phyloP scores from a whole-genome alignment of 2,113 vertebrate genomes.

The Silurus asotus region DNA sequence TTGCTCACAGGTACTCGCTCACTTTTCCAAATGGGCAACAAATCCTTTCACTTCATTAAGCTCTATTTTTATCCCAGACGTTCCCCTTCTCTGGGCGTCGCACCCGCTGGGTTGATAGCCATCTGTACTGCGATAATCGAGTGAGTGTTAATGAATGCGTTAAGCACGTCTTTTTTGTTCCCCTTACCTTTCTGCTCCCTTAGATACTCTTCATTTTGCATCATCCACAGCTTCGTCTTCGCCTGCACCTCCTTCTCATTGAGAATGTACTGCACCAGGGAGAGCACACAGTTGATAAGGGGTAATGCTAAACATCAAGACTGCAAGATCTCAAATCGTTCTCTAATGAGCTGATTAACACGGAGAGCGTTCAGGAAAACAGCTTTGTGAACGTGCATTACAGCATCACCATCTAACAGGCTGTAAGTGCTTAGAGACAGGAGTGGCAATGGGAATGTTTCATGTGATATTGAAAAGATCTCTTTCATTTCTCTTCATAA shows the following conservation, averaged over 20 bases:
- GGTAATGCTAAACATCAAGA: slow-evolving; percentile 14
- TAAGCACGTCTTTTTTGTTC: background rate
- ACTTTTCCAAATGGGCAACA: slow-evolving; percentile 25
- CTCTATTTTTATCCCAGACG: slow-evolving; percentile 12
- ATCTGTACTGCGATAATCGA: slow-evolving; percentile 3
- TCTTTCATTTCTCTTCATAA: background rate
- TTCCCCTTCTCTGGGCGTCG: slow-evolving; percentile 10
- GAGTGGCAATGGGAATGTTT: background rate
- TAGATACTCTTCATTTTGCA: slow-evolving; percentile 93
- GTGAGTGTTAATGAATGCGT: slow-evolving; percentile 31
- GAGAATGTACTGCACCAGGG: slow-evolving; percentile 85
- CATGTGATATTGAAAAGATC: background rate
- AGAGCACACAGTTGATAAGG: slow-evolving; percentile 23
- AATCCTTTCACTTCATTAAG: slow-evolving; percentile 30
- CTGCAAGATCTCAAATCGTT: slow-evolving; percentile 19
- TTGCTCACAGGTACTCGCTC: background rate
- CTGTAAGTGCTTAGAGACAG: background rate
- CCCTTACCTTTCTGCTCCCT: slow-evolving; percentile 88
- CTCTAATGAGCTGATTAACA: slow-evolving; percentile 20
- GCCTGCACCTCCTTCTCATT: slow-evolving; percentile 86
- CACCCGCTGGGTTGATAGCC: slow-evolving; percentile 31
- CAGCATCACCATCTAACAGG: background rate
- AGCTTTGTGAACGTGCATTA: background rate
- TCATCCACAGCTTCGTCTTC: slow-evolving; percentile 95
- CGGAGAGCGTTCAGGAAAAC: background rate